These are phyloP conservation scores for Fundulus diaphanus DNA, from an alignment of 2,797 vertebrate genomes.

Conservation along the genomic window DNA sequence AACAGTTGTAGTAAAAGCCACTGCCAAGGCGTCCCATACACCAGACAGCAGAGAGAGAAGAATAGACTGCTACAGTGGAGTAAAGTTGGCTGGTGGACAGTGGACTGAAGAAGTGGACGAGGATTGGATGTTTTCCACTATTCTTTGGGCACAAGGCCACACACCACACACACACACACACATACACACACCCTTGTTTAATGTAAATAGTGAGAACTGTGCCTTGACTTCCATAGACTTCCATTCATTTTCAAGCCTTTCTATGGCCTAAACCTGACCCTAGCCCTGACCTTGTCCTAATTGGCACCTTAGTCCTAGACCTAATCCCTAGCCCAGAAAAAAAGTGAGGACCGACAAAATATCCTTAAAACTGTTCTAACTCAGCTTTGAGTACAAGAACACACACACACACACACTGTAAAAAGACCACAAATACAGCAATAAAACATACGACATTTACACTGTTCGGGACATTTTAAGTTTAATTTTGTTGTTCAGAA, in stretches of 20 bases:
- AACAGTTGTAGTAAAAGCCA: slow-evolving; percentile 52
- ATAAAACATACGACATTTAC: slow-evolving; percentile 15
- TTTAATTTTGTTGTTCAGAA: not conserved
- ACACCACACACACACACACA: too few species aligned
- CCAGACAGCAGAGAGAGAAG: slow-evolving; percentile 49
- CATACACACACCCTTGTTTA: too few species aligned
- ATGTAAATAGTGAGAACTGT: too few species aligned
- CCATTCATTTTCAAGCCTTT: too few species aligned
- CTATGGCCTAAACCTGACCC: too few species aligned
- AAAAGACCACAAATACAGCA: slow-evolving; percentile 3
- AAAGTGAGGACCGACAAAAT: too few species aligned
- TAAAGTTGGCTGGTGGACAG: slow-evolving; percentile 58
- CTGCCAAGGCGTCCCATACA: slow-evolving; percentile 65
- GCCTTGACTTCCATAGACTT: too few species aligned
- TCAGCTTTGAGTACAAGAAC: too few species aligned
- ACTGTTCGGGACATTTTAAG: not conserved
- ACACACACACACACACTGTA: slow-evolving; percentile 18
- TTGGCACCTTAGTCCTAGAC: too few species aligned
- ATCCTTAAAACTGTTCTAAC: too few species aligned
- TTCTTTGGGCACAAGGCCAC: slow-evolving; percentile 63
- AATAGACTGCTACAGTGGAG: slow-evolving; percentile 41
- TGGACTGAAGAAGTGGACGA: slow-evolving; percentile 50
- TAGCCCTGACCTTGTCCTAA: too few species aligned
- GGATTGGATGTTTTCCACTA: slow-evolving; percentile 67
- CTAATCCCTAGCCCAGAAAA: too few species aligned